Evolutionary conservation across 2,888 invertebrate species (phyloP), one percentile per base, ranked within the genome.

Genomic region (Alloplasta piceator): DNA sequence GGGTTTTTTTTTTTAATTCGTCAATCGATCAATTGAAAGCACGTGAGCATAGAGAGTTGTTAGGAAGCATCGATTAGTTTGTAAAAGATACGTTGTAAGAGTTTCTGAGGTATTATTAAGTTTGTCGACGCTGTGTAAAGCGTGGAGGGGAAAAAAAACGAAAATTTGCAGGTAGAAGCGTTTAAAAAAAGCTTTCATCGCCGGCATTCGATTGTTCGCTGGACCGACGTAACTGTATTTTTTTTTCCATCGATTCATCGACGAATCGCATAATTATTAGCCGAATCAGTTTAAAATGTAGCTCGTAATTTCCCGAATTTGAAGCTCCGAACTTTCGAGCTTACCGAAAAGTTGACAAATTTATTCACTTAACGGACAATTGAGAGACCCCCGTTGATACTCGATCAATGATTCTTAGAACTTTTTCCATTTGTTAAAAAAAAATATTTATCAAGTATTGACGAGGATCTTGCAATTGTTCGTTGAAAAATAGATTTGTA

Each of bases 81-180:
- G 70, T 68, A 50, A 63, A 26, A 26, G 73, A 78, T 80, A 66
- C 10, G 41, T 78, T 46, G 56, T 72, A 78, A 75, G 50, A 78
- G 56, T 55, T 64, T 76, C 70, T 78, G 76, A 81, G 74, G 55
- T 52, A 74, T 66, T 67, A 16, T 68, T 73, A 66, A 67, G 50
- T 61, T 61, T 67, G 43, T 67, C 60, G 58, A 60, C 55, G 50
- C 48, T 36, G 9, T 26, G 50, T 6, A 36, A 58, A 7, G 56
- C 60, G n/a, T 50, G 43, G 9, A 7, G 10, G 10, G 52, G 55
- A 61, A 9, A 46, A 46, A 63, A 55, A 48, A 14, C 38, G 67
- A 70, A 9, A 36, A 60, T 73, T 46, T 66, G 43, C 64, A 50
- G 77, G 58, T 76, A 63, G 58, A 64, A 77, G 63, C 55, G 43